Evolutionary conservation across 2,113 vertebrate genomes (phyloP).

Genomic region (Cyanoramphus novaezelandiae): DNA sequence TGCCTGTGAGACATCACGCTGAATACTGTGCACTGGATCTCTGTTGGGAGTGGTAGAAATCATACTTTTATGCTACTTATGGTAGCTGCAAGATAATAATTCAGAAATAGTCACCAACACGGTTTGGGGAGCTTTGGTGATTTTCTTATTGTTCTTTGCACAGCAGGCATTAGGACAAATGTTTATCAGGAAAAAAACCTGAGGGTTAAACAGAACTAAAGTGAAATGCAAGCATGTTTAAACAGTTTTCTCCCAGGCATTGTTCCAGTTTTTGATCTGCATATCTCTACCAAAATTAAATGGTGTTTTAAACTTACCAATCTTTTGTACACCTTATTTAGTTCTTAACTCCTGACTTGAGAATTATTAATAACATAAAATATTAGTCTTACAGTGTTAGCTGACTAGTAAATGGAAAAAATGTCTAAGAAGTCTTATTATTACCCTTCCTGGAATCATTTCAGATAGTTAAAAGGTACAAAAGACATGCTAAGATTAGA

Average conservation of each 20-base stretch:
- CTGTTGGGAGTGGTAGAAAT: constrained; percentile 31
- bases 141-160: constrained; percentile 64
- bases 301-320: constrained; percentile 56
- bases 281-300: constrained; percentile 65
- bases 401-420: constrained; percentile 61
- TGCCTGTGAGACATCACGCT: background rate
- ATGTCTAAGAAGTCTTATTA: constrained; percentile 61
- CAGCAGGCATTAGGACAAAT: constrained; percentile 67
- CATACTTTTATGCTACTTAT: constrained; percentile 30
- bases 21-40: background rate
- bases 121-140: constrained; percentile 35
- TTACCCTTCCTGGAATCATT: constrained; percentile 58
- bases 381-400: constrained; percentile 69
- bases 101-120: constrained; percentile 17
- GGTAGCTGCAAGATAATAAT: constrained; percentile 45
- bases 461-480: constrained; percentile 65
- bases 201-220: constrained; percentile 66
- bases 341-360: constrained; percentile 68
- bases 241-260: constrained; percentile 65
- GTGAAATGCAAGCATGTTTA: constrained; percentile 68
- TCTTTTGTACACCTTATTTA: constrained; percentile 65
- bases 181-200: constrained; percentile 64
- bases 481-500: constrained; percentile 60
- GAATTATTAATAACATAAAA: constrained; percentile 72
- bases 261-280: constrained; percentile 66